A percentile compares a stretch with the other conserved stretches of the same genome.
phyloP scores from a whole-genome alignment of 2,888 invertebrate genomes.

The Listrodromus nycthemerus region DNA sequence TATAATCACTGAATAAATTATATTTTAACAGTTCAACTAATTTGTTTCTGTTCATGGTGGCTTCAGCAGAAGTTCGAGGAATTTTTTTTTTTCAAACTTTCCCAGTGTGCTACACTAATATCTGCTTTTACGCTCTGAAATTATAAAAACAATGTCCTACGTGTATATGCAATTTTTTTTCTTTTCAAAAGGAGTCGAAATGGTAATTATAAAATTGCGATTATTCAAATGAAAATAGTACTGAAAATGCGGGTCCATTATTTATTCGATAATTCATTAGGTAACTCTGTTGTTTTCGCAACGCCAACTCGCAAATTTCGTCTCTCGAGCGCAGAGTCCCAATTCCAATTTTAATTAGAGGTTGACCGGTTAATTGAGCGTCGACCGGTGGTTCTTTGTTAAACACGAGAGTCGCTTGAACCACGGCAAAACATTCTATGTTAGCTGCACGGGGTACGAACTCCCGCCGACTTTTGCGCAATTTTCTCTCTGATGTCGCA shows the following conservation, averaged over 20 bases:
- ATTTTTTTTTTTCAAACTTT: no score
- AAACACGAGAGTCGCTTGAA: conserved; percentile 29
- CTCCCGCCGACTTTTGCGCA: conserved; percentile 55
- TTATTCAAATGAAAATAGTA: neutral
- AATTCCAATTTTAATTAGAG: conserved; percentile 54
- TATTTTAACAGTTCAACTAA: no score
- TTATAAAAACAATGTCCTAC: no score
- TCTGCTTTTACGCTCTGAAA: no score
- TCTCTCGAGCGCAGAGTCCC: neutral
- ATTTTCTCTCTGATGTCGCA: conserved; percentile 49
- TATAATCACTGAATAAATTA: no score
- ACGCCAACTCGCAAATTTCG: neutral
- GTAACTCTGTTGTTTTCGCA: neutral
- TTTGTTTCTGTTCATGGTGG: no score
- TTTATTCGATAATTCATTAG: neutral
- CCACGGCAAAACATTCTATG: conserved; percentile 23
- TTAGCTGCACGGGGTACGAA: conserved; percentile 25
- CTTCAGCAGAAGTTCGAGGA: no score
- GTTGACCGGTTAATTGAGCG: conserved; percentile 52
- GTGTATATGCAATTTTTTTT: no score
- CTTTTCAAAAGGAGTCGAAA: neutral
- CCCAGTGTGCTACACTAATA: no score
- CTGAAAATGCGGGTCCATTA: neutral
- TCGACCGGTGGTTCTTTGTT: conserved; percentile 54
- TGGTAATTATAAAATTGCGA: neutral